Base-by-base conservation (phyloP, 2,888 invertebrate genomes). In the Petrolisthes cinctipes region DNA sequence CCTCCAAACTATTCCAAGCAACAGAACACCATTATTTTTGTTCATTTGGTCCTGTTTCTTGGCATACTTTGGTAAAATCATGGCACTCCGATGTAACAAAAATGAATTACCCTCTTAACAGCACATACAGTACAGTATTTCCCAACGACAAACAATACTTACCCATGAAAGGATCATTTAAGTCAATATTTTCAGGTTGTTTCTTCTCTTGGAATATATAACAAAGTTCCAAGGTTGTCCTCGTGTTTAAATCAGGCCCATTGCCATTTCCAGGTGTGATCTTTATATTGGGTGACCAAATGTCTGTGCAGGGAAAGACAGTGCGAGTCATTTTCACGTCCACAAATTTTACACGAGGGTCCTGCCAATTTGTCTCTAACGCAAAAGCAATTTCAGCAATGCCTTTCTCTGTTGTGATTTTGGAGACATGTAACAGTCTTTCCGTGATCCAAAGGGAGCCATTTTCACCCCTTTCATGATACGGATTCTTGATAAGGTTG, bases 141-240 rank as follows among this genome's bases (percentile, higher is more conserved):
- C 37, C 2, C 37, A 37, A 37, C 37, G 0, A 37, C 37, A 37
- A 37, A 37, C 37, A 37, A 37, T 37, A 71, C 71, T 71, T 71
- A 71, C 71, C 71, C 71, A 71, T 71, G 71, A 4, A n/a, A 71
- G 71, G 71, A 71, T 71, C 71, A 71, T 71, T 71, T n/a, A 71
- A n/a, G 71, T 71, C n/a, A 1, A n/a, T 14, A 17, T 11, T n/a
- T 20, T 71, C 71, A 71, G 14, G 14, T 71, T 71, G 14, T 71
- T 6, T 11, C 6, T 71, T 6, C 14, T n/a, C 1, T 20, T 20
- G 20, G 1, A 1, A 1, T 6, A 71, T 20, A 71, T 11, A 71
- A 20, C 71, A 71, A 0, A 37, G 2, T 37, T 37, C 37, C 37
- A 37, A 1, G 37, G 37, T 37, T 37, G 2, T 37, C 37, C 37